Conservation (phyloP, 2,888 invertebrate genomes). For the Incurvaria masculella region DNA sequence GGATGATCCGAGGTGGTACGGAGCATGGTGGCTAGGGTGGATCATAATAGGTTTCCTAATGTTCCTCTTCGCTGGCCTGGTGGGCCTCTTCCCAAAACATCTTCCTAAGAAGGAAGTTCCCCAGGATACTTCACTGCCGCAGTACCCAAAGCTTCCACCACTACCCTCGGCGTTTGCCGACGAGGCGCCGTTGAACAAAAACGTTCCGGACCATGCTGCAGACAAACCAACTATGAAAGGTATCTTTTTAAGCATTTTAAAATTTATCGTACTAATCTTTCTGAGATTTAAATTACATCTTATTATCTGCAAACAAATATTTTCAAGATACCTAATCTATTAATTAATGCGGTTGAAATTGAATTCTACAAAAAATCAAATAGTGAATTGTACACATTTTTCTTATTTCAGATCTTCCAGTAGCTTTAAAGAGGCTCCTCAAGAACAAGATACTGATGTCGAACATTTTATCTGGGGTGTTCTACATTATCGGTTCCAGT, state of each 20-base stretch:
- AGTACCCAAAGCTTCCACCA: constrained; percentile 18
- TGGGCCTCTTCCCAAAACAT: constrained; percentile 63
- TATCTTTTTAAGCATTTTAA: too few species aligned
- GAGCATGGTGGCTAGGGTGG: constrained; percentile 78
- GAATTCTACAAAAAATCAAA: too few species aligned
- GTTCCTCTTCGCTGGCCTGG: constrained; percentile 57
- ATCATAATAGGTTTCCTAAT: constrained; percentile 52
- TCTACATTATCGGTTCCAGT: constrained; percentile 60
- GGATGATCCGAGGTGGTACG: constrained; percentile 66
- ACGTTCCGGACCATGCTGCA: not conserved
- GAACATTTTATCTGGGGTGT: constrained; percentile 63
- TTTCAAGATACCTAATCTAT: too few species aligned
- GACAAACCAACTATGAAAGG: constrained; percentile 12
- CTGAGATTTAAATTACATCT: too few species aligned
- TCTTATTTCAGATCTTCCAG: constrained; percentile 51
- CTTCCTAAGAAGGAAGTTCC: constrained; percentile 30
- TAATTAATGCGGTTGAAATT: too few species aligned
- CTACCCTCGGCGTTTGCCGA: constrained; percentile 10
- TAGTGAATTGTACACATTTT: too few species aligned
- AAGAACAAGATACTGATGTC: constrained; percentile 63
- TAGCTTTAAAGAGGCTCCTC: constrained; percentile 56
- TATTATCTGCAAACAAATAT: too few species aligned
- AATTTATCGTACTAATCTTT: too few species aligned
- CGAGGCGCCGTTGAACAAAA: constrained; percentile 3
- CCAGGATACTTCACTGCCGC: constrained; percentile 8